Base-by-base conservation (phyloP, 2,113 vertebrate genomes). In the Telmatochromis brachygnathus region DNA sequence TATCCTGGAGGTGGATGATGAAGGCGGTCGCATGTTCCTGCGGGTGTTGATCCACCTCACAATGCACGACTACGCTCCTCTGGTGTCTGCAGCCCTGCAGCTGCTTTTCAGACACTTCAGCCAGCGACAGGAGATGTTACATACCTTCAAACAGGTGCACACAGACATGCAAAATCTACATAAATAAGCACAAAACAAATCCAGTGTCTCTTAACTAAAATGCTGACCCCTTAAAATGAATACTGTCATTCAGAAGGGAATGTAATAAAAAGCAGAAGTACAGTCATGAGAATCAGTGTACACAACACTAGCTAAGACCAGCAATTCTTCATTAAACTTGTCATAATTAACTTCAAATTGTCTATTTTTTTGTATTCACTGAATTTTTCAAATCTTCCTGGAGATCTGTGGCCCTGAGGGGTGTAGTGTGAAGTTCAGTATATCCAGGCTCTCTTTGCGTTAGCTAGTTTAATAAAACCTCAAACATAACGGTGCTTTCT, bases 81-180 rank as follows among this genome's bases (percentile, higher is more conserved):
- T 99, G 82, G 97, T 99, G 89, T 99, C 98, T 0, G 98, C 98
- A 17, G 98, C 98, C 10, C 96, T 99, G 91, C 98, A 99, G 93
- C 97, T 99, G 77, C 98, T 99, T 83, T 99, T 99, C 94, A 99
- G 99, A 93, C 99, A 99, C 94, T 99, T 99, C 95, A 99, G 99
- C 94, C 98, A 99, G 95, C 97, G 99, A 88, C 98, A 99, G 95
- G 99, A 99, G 83, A 97, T 99, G 86, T 94, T 99, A 89, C 98
- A 98, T 92, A 99, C 98, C 86, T 99, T 99, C 91, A 98, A 99
- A 93, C 99, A 99, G 98, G 99, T 99, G 7, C n/a, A 62, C 4
- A 37, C 42, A 1, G 3, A 54, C 6, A 4, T 5, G 33, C 10
- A 3, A 33, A 28, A 9, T 2, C 23, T 49, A 1, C 65, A 1